Evolutionary conservation across 1,140 invertebrate genomes (phyloP).

Genomic region (Heliconius melpomene): DNA sequence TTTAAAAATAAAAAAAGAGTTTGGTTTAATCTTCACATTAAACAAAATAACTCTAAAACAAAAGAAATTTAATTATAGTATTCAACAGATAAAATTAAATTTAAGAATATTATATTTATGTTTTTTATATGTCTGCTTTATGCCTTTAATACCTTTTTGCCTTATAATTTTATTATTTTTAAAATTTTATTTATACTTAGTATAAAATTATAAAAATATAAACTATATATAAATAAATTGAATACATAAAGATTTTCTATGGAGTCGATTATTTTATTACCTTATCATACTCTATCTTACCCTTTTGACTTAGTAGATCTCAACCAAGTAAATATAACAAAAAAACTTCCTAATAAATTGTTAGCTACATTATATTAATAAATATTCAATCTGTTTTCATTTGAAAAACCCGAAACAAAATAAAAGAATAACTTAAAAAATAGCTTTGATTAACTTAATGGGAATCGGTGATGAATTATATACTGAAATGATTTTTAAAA

Average conservation of each 20-base stretch:
- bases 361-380: not conserved
- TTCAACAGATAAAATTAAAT: too few relatives aligned
- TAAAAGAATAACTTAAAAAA: not conserved
- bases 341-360: not conserved
- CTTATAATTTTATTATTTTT: too few relatives aligned
- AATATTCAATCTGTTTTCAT: not conserved
- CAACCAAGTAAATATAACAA: not conserved
- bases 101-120: too few relatives aligned
- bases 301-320: not conserved
- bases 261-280: not conserved
- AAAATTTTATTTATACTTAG: not conserved
- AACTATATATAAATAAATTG: not conserved
- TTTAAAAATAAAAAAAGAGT: too few relatives aligned
- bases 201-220: not conserved
- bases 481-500: not conserved
- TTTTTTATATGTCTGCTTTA: too few relatives aligned
- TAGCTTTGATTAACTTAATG: conserved; percentile 9
- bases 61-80: too few relatives aligned
- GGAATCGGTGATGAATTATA: not conserved
- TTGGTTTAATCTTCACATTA: too few relatives aligned
- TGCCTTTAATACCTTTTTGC: too few relatives aligned
- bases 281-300: not conserved
- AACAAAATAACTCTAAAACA: too few relatives aligned
- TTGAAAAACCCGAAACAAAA: not conserved
- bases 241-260: not conserved